A percentile compares a stretch with the other conserved stretches of the same genome.
These are phyloP conservation scores for Notarius quadriscutis DNA, from an alignment of 2,113 vertebrate species.

Conservation along the genomic window DNA sequence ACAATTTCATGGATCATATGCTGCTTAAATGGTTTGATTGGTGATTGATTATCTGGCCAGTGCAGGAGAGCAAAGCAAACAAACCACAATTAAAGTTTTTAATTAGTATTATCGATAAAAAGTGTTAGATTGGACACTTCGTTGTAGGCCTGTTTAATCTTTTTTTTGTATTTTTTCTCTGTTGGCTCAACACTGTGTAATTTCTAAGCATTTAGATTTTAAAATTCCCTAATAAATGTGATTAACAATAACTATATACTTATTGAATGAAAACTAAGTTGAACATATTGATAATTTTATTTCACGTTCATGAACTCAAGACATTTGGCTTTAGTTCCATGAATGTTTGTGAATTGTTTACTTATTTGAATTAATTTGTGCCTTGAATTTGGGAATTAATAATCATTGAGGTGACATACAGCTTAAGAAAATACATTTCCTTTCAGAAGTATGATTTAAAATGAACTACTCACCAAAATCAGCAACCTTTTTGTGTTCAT, in stretches of 20 bases:
- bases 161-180: not conserved
- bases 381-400: not conserved
- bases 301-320: not conserved
- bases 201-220: too few species aligned
- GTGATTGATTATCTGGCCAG: not conserved
- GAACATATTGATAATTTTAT: not conserved
- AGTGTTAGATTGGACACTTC: not conserved
- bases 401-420: not conserved
- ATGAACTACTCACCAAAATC: not conserved
- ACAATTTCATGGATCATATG: not conserved
- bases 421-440: not conserved
- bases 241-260: not conserved
- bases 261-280: not conserved
- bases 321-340: not conserved
- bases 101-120: not conserved
- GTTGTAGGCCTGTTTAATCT: not conserved
- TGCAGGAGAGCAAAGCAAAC: too few species aligned
- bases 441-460: not conserved
- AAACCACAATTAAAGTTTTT: not conserved
- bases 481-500: rapidly evolving
- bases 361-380: not conserved
- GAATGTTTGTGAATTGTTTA: not conserved
- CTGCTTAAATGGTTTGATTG: not conserved
- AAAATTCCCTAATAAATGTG: too few species aligned
- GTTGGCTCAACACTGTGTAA: not conserved